A percentile compares a stretch with the other conserved stretches of the same genome.
phyloP scores from a whole-genome alignment of 1,140 invertebrate genomes.

The Arctopsyche grandis region DNA sequence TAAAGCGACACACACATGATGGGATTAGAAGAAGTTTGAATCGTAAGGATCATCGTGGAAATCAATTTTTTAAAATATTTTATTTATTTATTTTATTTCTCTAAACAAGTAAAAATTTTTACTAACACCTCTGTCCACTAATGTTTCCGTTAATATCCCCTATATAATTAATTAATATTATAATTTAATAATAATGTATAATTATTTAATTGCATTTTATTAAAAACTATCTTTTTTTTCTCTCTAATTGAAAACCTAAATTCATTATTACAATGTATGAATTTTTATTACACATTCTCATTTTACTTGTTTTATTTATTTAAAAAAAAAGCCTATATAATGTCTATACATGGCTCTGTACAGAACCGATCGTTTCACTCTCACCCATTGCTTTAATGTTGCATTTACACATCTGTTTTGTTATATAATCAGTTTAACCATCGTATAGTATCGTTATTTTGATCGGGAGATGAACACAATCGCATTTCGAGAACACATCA shows the following conservation, averaged over 20 bases:
- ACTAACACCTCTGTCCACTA: conserved; percentile 54
- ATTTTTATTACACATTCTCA: conserved; percentile 34
- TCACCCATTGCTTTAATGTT: conserved; percentile 15
- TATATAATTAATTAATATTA: conserved; percentile 49
- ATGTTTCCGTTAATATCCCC: conserved; percentile 41
- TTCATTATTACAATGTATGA: conserved; percentile 31
- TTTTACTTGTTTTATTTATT: conserved; percentile 47
- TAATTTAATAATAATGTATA: conserved; percentile 50
- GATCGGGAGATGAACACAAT: conserved; percentile 8
- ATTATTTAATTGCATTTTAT: conserved; percentile 52
- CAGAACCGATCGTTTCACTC: conserved; percentile 18
- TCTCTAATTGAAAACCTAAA: conserved; percentile 51
- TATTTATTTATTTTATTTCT: conserved; percentile 27
- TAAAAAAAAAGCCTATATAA: conserved; percentile 53
- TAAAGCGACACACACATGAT: conserved; percentile 55
- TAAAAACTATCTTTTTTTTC: conserved; percentile 46
- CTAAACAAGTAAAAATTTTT: conserved; percentile 54
- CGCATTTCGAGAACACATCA: not conserved
- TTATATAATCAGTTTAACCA: conserved; percentile 19
- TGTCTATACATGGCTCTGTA: conserved; percentile 49
- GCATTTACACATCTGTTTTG: not conserved
- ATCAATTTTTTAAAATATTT: conserved; percentile 38
- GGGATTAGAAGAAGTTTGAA: conserved; percentile 49
- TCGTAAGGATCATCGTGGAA: conserved; percentile 53
- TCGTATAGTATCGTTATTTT: not conserved